phyloP scores from a whole-genome alignment of 2,797 vertebrate genomes.

The Enteromius radiatus region DNA sequence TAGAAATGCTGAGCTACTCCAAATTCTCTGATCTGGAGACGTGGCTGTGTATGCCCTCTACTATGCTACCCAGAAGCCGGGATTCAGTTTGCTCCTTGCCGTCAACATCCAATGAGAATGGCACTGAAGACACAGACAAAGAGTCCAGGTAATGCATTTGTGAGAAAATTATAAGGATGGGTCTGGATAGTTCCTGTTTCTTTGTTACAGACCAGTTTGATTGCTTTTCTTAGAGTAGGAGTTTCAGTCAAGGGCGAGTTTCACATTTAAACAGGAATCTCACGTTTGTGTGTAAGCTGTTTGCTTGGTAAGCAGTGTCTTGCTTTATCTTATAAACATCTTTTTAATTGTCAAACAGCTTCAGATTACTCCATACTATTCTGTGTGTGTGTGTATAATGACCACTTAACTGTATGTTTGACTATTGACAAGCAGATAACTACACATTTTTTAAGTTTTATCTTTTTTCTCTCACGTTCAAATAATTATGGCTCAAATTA shows the following conservation, averaged over 20 bases:
- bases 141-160: constrained; percentile 52
- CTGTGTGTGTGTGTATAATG: neutral
- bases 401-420: neutral
- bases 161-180: neutral
- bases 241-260: constrained; percentile 20
- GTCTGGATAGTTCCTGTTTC: neutral
- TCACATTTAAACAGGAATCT: constrained; percentile 1
- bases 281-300: neutral
- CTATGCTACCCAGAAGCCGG: constrained; percentile 70
- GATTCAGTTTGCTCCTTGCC: constrained; percentile 64
- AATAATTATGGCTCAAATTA: neutral
- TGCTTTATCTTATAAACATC: neutral
- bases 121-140: constrained; percentile 43
- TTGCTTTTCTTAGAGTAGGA: constrained; percentile 21
- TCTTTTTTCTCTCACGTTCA: neutral
- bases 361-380: neutral
- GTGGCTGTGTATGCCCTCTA: constrained; percentile 83
- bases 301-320: constrained; percentile 2
- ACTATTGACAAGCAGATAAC: neutral
- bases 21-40: constrained; percentile 82
- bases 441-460: neutral
- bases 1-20: constrained; percentile 84
- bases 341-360: neutral
- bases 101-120: constrained; percentile 55
- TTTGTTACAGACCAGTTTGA: constrained; percentile 22